Base-by-base conservation (phyloP, 2,797 vertebrate genomes). In the Ctenopoma kingsleyae region DNA sequence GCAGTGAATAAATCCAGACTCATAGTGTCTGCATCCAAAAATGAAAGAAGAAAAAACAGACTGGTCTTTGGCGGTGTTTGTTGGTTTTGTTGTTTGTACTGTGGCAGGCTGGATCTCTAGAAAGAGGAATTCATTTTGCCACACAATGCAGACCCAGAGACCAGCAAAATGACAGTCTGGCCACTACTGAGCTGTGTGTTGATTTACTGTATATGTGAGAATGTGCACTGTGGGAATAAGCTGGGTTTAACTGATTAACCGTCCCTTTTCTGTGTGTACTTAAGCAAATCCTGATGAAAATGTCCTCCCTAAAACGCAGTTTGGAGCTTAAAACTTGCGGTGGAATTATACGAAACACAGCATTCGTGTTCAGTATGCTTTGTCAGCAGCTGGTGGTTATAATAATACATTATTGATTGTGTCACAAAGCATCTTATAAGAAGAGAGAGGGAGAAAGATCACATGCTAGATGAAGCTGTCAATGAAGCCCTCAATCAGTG, bases 391-490 rank as follows among this genome's bases (percentile, higher is more conserved):
- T 78, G 68, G 59, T 53, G 78, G 74, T 78, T 83, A 63, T 79
- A 82, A 86, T 87, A 82, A 88, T 78, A 64, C 57, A 59, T 79
- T 86, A 88, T 89, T 77, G 88, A 90, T 85, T 61, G 44, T 81
- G 82, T 81, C 63, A 79, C 77, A 71, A 76, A 67, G 69, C 74
- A 65, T 84, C 52, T 67, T 65, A 68, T 68, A 54, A 79, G 75
- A 50, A 47, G 25, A 63, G 54, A 67, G 50, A n/a, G 41, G 40
- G 53, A 38, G 79, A 73, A 49, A 76, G 71, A 88, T 89, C 82
- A 79, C 78, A 86, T 72, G 83, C 43, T 80, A 64, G 81, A 91
- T 89, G 76, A 88, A 90, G 85, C 83, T 86, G 89, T 92, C 90
- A 91, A 77, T 88, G 87, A 41, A 81, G 72, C 67, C 85, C 66